phyloP scores from a whole-genome alignment of 2,888 invertebrate species.

The Thereva unica region DNA sequence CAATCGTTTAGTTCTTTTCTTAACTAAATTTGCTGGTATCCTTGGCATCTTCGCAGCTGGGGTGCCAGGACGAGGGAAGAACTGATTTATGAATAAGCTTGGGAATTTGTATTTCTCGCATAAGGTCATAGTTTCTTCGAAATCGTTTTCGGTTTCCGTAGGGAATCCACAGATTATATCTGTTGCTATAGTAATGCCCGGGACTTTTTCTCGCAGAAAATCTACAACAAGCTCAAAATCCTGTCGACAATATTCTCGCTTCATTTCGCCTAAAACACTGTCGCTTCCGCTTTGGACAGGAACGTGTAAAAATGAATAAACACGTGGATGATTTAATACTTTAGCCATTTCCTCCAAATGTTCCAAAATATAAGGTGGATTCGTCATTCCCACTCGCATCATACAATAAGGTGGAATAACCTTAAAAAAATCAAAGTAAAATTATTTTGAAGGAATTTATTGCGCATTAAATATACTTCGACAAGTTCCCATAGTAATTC shows the following conservation, averaged over 20 bases:
- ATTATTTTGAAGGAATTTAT: not conserved
- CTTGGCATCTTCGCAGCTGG: conserved; percentile 89
- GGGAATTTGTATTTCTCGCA: conserved; percentile 89
- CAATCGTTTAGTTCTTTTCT: conserved; percentile 82
- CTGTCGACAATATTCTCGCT: conserved; percentile 85
- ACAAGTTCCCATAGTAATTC: conserved; percentile 85
- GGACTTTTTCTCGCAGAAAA: conserved; percentile 79
- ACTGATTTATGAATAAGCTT: conserved; percentile 96
- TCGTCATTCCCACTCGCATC: conserved; percentile 94
- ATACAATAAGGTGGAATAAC: conserved; percentile 67
- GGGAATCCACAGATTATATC: conserved; percentile 99
- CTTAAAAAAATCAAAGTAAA: conserved; percentile 16
- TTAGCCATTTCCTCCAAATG: conserved; percentile 87
- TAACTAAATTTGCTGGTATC: conserved; percentile 85
- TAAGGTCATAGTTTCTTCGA: conserved; percentile 81
- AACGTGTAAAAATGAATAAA: conserved; percentile 95
- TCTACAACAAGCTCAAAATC: conserved; percentile 91
- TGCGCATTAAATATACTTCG: conserved; percentile 52
- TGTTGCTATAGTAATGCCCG: conserved; percentile 91
- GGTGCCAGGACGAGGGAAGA: conserved; percentile 94
- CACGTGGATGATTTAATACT: conserved; percentile 83
- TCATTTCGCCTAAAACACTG: conserved; percentile 92
- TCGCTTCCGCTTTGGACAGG: conserved; percentile 99
- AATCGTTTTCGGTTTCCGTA: conserved; percentile 89
- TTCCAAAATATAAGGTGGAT: conserved; percentile 97